Evolutionary conservation across 2,797 vertebrate species (phyloP), one percentile per base, ranked within the genome.

Genomic region (Rhinogobio ventralis): DNA sequence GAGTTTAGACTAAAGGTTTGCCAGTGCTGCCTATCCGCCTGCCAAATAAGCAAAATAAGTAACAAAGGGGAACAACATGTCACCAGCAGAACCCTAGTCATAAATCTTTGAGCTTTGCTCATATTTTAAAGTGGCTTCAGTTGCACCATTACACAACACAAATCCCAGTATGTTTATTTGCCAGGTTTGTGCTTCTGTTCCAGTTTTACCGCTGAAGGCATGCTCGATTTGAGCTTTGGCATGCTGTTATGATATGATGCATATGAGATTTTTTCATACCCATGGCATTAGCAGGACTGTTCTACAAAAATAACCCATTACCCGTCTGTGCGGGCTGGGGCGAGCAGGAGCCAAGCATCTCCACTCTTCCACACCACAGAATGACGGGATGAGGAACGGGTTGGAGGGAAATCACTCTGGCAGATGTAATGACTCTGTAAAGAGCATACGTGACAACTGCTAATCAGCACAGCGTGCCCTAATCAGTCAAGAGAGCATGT

Each of bases 351-450:
- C 53, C 71, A n/a, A 79, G 79, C 84, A 86, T 87, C 84, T 89
- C 74, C 82, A 79, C 67, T 90, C 84, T 88, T 89, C 87, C 89
- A 89, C 89, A 85, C 74, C 87, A 87, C 45, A 79, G 90, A 68
- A 85, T 79, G 72, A 79, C 67, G 68, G 62, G 20, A 86, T 82
- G 86, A 85, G 85, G 80, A 79, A 78, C 25, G 39, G 67, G 75
- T 55, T 85, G 80, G 72, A 77, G 53, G 66, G 68, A 78, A 85
- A 80, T 87, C 83, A 84, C 83, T 82, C 83, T 68, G 82, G 82
- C 84, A 75, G 86, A 86, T 60, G 46, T 86, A 85, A 86, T 68
- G 62, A 71, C 75, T 80, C 74, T 86, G 85, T 86, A 81, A 85
- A 82, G 81, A 88, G 69, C 81, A 90, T 66, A 82, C 83, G 88